Base-by-base conservation (phyloP, 1,140 invertebrate species). In the Holcopasites calliopsidis region DNA sequence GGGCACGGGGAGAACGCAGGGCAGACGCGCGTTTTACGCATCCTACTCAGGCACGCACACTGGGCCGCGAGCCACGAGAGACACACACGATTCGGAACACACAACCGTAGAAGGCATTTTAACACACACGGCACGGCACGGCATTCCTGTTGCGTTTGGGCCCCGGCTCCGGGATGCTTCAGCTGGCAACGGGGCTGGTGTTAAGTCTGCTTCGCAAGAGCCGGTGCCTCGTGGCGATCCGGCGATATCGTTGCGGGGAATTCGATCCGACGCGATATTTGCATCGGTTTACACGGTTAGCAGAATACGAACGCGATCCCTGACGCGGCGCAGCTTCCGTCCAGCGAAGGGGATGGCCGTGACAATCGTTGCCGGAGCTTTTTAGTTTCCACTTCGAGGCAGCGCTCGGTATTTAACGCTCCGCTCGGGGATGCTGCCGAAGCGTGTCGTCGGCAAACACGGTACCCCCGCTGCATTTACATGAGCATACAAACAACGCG, bases 101-200 rank as follows among this genome's bases (percentile, higher is more conserved):
- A 74, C 80, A 80, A 66, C 74, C 85, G 86, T 80, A 69, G 84
- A 82, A 88, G 88, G 88, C 84, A 90, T 91, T 91, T 91, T 90
- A 91, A 90, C 90, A 87, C 88, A n/a, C n/a, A n/a, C n/a, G n/a
- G n/a, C n/a, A n/a, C n/a, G n/a, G n/a, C n/a, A 89, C 88, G 82
- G 89, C 90, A 91, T 91, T 90, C 89, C 87, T 90, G 83, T 88
- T 88, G 88, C 89, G n/a, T n/a, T n/a, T n/a, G n/a, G n/a, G n/a
- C n/a, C n/a, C 86, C 87, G 83, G 87, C 86, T 85, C 79, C 82
- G 70, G 82, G 85, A 86, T 88, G 83, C 73, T 86, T 91, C 87
- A 88, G 86, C 89, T 90, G 88, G 90, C 89, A 89, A 90, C 89
- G 87, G 90, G 86, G 88, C 89, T 82, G 80, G 84, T 86, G 82